Evolutionary conservation across 1,140 invertebrate genomes (phyloP), one percentile per base, ranked within the genome.

Genomic region (Lordiphosa mommai): DNA sequence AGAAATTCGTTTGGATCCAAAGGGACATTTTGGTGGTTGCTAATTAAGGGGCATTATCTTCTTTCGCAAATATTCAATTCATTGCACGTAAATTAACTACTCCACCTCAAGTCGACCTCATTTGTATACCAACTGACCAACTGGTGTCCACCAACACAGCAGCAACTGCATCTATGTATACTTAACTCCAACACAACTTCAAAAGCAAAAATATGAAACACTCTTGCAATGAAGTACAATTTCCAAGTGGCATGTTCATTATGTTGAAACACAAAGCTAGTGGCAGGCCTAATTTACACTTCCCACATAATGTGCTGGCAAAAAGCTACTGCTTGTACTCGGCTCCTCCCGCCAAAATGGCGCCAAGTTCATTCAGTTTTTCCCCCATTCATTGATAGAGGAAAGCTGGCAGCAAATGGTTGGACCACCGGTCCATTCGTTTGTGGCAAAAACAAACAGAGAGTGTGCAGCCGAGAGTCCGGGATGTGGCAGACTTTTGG

Each of bases 361-460:
- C 61, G 30, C 37, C 51, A 80, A 79, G 74, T 79, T 79, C 74
- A 79, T 79, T 79, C 70, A 73, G 50, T 70, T 61, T 61, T 50
- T 34, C 3, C 43, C 53, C 53, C 74, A 80, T 80, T 79, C 73
- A 79, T 79, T 79, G 73, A 72, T 37, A 43, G 30, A 37, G 34
- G 20, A n/a, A 14, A 10, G 40, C 27, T 44, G 38, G 29, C 41
- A 52, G 29, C 41, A 52, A 51, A 51, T 51, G 58, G 66, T 17
- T 48, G 29, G 30, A 34, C 6, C 9, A 7, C 33, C 17, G 43
- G 36, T 57, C 17, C 46, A 58, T 51, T 33, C 36, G 55, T 34
- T 48, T 50, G 60, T 68, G 65, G 53, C 51, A 40, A 52, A 47
- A 63, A 52, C 61, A 50, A 40, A 55, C 50, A 61, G n/a, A 32